Conservation (phyloP, 2,797 vertebrate species). For the Myoxocephalus aenaeus region DNA sequence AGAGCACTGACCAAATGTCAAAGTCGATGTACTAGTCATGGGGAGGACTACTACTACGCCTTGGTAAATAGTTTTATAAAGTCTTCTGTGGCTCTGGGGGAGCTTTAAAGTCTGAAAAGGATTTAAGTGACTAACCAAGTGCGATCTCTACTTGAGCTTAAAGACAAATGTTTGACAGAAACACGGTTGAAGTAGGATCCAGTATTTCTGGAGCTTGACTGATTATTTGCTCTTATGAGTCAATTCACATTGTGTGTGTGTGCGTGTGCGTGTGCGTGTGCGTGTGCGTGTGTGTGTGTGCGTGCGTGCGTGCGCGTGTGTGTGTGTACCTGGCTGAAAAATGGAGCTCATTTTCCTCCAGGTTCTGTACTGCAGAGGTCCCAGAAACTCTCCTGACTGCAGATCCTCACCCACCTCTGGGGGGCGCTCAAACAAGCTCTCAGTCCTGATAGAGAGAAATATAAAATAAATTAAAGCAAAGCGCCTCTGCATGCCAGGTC, state of each 20-base stretch:
- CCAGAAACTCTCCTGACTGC: constrained; percentile 74
- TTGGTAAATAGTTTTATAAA: background rate
- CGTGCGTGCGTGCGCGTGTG: too few species aligned
- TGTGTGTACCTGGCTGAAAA: constrained; percentile 73
- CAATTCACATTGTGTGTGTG: background rate
- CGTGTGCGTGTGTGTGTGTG: background rate
- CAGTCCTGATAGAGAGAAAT: constrained; percentile 54
- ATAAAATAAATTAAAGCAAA: background rate
- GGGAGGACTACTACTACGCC: background rate
- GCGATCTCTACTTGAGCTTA: background rate
- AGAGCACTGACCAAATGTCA: background rate
- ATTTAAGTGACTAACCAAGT: background rate
- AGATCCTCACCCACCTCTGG: constrained; percentile 68
- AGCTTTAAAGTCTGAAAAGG: background rate
- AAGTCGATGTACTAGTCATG: background rate
- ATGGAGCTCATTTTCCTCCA: constrained; percentile 81
- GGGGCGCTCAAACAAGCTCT: constrained; percentile 74
- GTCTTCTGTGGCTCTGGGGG: background rate
- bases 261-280: constrained; percentile 3
- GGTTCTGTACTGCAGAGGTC: constrained; percentile 80
- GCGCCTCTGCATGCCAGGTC: background rate
- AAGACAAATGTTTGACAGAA: background rate
- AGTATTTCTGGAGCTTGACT: background rate
- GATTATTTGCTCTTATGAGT: background rate
- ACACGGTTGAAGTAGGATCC: background rate